Base-by-base conservation (phyloP, 2,797 vertebrate genomes). In the Enteromius treurensis region DNA sequence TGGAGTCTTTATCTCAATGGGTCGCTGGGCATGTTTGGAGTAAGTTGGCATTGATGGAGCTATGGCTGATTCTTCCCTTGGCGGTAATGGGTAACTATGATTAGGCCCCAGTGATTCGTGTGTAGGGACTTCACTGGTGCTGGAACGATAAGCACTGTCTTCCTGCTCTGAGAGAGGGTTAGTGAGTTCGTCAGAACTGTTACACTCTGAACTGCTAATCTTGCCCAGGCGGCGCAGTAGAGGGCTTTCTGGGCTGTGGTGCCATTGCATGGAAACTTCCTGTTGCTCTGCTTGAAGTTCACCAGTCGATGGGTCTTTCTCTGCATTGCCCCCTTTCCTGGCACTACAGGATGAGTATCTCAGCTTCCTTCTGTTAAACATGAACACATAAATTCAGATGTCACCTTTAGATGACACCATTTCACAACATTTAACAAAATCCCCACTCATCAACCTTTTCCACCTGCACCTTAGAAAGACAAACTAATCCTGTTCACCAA, bases 201-300 rank as follows among this genome's bases (percentile, higher is more conserved):
- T 96, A 93, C 94, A 96, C 75, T 96, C 95, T 0, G 94, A 95
- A 88, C 94, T 95, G 89, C 94, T 94, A 90, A 94, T 95, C 90
- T 95, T 95, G 19, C 90, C 84, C n/a, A 94, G 87, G 75, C 90
- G 91, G 85, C 92, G 91, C 58, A 89, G 88, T 60, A 90, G 81
- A 8, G 91, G 81, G 84, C 89, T 91, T 80, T 94, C 93, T 60
- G 88, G 90, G 26, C 79, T 32, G 68, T 90, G 90, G 37, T 91
- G 90, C 85, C 90, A 84, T 47, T 87, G 89, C 89, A 84, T 89
- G 42, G 85, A 80, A 82, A 87, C 86, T 89, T 94, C 93, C 85
- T 90, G 91, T 85, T 89, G 90, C 60, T 92, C 93, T 49, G 81
- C 87, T 51, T 88, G 85, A 90, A 64, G 90, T 49, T 93, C 92